Conservation (phyloP, 2,113 vertebrate species). For the Gymnorhina tibicen region DNA sequence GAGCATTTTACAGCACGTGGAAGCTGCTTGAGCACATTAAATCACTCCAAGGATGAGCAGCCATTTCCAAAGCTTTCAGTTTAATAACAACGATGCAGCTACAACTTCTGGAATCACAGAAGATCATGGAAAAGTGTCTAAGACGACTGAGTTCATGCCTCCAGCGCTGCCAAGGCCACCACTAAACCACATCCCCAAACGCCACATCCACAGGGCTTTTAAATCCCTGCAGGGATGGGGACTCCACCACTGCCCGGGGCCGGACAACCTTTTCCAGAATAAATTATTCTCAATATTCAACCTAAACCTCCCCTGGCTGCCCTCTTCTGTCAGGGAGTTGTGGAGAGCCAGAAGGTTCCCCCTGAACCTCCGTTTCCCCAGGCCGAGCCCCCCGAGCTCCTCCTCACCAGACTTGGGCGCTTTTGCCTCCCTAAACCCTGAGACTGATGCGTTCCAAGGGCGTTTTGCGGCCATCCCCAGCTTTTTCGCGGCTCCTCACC, state of each 20-base stretch:
- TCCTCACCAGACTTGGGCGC: no score
- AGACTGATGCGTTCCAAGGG: fast-evolving
- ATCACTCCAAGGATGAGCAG: fast-evolving
- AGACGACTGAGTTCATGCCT: neutral
- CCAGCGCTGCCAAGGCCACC: neutral
- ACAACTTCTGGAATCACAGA: neutral
- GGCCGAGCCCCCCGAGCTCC: neutral
- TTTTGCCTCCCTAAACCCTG: neutral
- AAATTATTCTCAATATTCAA: neutral
- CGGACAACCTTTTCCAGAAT: neutral
- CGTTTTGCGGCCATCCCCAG: neutral
- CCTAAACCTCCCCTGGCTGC: fast-evolving
- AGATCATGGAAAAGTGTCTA: neutral
- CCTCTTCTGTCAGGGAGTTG: neutral
- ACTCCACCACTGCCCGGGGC: neutral
- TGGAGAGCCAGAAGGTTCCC: neutral
- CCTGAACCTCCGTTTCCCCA: neutral
- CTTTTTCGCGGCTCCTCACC: constrained; percentile 58
- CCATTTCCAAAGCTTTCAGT: neutral
- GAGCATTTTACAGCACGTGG: neutral
- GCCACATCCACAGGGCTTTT: neutral
- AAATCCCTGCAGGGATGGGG: neutral
- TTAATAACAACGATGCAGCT: neutral
- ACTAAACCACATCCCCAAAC: no score
- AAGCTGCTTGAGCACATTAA: neutral